Evolutionary conservation across 2,888 invertebrate genomes (phyloP), one percentile per base, ranked within the genome.

Genomic region (Agrochola circellaris): DNA sequence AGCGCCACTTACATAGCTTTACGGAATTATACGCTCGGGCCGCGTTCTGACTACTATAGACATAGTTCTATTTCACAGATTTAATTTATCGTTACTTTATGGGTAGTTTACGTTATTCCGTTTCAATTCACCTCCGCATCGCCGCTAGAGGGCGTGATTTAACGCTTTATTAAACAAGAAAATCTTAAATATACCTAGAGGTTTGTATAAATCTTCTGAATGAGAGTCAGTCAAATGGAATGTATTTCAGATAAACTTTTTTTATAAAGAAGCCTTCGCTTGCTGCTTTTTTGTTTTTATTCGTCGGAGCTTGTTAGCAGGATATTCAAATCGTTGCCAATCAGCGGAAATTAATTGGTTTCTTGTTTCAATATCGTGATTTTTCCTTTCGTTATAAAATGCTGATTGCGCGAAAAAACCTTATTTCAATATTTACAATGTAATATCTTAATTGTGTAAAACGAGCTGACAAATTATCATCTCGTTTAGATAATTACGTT

Each of bases 311-410:
- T 88, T 82, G 88, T 87, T 88, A 83, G 76, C 83, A 60, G 81
- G 84, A 75, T 82, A 81, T 87, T 88, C 78, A 87, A 82, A 87
- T 87, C 82, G 80, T 82, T 88, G 82, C 76, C 86, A 88, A 88
- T 88, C 86, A 86, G 84, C 70, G 80, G 73, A 80, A 88, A 86
- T 83, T 88, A 88, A 88, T 88, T 88, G 87, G 86, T 85, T 87
- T 84, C 82, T 82, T 88, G 80, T 88, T 88, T 81, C 76, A 87
- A 87, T 81, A 83, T 73, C 77, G 71, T 60, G 65, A 81, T 81
- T 87, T 88, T 88, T 68, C 65, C 51, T 69, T 66, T 79, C 80
- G 76, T 84, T 84, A 81, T 77, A 76, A 83, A 85, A 83, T 76
- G 77, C 65, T 75, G 73, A 79, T 78, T 79, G 65, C 30, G 38